phyloP scores from a whole-genome alignment of 2,797 vertebrate genomes.

The Tenualosa ilisha region DNA sequence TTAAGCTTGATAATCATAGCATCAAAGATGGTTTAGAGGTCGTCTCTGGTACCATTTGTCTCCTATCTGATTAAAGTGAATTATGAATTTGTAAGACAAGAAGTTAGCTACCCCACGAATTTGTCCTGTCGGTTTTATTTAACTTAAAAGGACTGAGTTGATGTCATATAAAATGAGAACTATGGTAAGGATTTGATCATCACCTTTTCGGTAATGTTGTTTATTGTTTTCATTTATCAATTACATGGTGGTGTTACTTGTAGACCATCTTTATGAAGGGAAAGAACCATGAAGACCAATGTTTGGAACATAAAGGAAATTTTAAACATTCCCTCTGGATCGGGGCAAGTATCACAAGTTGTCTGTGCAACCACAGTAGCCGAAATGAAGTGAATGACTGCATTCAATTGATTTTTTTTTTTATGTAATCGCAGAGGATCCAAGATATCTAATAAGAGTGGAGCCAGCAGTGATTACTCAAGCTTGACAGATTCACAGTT shows the following conservation, averaged over 20 bases:
- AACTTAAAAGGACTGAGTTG: no score
- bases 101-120: no score
- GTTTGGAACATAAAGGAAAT: constrained; percentile 73
- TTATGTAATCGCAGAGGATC: neutral
- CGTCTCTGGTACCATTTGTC: no score
- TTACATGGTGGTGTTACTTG: neutral
- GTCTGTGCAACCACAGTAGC: neutral
- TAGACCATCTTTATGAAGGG: neutral
- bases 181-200: neutral
- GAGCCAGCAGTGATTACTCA: constrained; percentile 62
- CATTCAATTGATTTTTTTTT: neutral
- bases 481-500: constrained; percentile 87
- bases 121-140: no score
- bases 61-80: no score
- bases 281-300: constrained; percentile 68
- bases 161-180: no score
- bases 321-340: constrained; percentile 64
- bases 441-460: constrained; percentile 53
- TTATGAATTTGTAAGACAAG: no score
- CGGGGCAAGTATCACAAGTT: constrained; percentile 58
- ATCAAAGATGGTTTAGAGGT: no score
- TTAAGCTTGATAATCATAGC: no score
- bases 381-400: neutral
- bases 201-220: neutral
- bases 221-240: neutral